Evolutionary conservation across 2,888 invertebrate species (phyloP), one percentile per base, ranked within the genome.

Genomic region (Ectropis crepuscularia): DNA sequence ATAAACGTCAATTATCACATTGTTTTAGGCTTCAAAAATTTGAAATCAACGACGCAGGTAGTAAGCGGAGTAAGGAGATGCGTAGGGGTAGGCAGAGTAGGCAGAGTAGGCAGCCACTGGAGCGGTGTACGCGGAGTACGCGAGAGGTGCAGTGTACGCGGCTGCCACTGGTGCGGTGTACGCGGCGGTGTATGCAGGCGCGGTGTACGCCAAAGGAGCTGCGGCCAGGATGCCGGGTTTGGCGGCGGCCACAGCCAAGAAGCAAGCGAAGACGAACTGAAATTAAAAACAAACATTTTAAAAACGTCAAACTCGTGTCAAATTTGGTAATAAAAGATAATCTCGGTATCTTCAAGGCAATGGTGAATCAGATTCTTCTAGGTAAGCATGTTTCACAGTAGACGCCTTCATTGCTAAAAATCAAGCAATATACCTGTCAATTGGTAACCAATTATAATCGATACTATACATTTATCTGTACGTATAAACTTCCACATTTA

Each of bases 231-330:
- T 58, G 11, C 73, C 69, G 16, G 89, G 88, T 70, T 86, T 84
- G 60, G 88, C 88, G 55, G 82, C 79, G 59, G 83, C 87, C 67
- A 86, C 65, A 57, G 87, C 88, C 77, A 88, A 69, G 74, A 88
- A 76, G 73, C 85, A 87, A 55, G 86, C 84, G 77, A 88, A 78
- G 67, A 88, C 73, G 65, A 88, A 75, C 89, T 89, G 79, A 6
- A 81, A 69, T n/a, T 38, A 10, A 46, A 79, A 57, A 61, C 10
- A 16, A 38, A 36, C n/a, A 50, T 11, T 16, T 43, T 6, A 37
- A 10, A 5, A 41, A 11, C 6, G 7, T 2, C n/a, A n/a, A n/a
- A n/a, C n/a, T n/a, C n/a, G n/a, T n/a, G n/a, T n/a, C n/a, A n/a
- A n/a, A n/a, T n/a, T n/a, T n/a, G n/a, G n/a, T n/a, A n/a, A n/a